Evolutionary conservation across 2,888 invertebrate genomes (phyloP).

Genomic region (Dolichopus griseipennis): DNA sequence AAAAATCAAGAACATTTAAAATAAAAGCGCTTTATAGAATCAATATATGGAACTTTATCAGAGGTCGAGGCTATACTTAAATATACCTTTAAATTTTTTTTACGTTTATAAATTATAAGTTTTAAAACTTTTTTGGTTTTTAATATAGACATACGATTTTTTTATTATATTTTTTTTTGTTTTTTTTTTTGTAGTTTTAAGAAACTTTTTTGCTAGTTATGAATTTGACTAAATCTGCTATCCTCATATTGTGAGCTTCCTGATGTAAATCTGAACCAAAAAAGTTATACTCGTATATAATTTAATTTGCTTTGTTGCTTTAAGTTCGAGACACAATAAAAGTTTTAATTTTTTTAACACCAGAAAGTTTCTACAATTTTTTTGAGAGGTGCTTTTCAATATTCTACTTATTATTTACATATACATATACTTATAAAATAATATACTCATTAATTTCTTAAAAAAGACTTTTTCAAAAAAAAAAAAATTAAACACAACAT

Average conservation of each 20-base stretch:
- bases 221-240: background rate
- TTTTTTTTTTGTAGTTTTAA: background rate
- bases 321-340: background rate
- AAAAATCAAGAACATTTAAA: too few species aligned
- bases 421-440: too few species aligned
- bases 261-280: background rate
- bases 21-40: constrained; percentile 4
- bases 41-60: background rate
- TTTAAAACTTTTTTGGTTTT: background rate
- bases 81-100: background rate
- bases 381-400: background rate
- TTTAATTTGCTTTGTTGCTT: background rate
- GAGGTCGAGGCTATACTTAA: constrained; percentile 3
- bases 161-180: background rate
- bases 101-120: background rate
- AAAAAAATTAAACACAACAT: too few species aligned
- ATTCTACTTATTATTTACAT: background rate
- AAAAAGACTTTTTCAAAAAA: too few species aligned
- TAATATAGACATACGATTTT: background rate
- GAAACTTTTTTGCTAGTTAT: constrained; percentile 4
- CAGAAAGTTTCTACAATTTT: background rate
- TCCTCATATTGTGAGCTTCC: background rate
- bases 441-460: too few species aligned
- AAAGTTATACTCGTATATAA: background rate
- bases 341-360: background rate